Percentiles rank a stretch among this genome's conserved stretches.
phyloP scores from a whole-genome alignment of 2,888 invertebrate genomes.

The Chalcosyrphus nemorum region DNA sequence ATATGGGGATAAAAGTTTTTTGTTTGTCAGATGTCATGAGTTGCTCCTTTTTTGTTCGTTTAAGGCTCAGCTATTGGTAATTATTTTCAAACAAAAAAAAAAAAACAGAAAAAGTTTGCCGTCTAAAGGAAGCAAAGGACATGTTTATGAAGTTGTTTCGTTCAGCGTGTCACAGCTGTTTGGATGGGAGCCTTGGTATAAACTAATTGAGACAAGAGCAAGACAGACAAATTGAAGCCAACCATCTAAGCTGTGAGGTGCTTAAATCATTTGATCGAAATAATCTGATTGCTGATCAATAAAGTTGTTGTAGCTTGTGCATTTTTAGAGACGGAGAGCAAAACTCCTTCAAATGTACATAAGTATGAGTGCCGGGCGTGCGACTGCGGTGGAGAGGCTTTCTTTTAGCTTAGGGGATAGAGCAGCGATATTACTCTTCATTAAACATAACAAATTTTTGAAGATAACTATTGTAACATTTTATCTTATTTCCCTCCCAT shows the following conservation, averaged over 20 bases:
- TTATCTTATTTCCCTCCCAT: too few species aligned
- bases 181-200: slow-evolving; percentile 6
- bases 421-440: too few species aligned
- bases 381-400: too few species aligned
- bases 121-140: neutral
- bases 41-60: slow-evolving; percentile 20
- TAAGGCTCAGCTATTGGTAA: slow-evolving; percentile 41
- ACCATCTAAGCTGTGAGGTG: neutral
- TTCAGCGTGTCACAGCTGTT: slow-evolving; percentile 41
- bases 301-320: too few species aligned
- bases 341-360: too few species aligned
- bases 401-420: too few species aligned
- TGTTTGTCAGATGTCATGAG: slow-evolving; percentile 59
- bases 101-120: slow-evolving; percentile 18
- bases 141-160: slow-evolving; percentile 54
- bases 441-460: too few species aligned
- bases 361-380: too few species aligned
- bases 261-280: too few species aligned
- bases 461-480: too few species aligned
- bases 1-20: slow-evolving; percentile 62
- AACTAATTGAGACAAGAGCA: slow-evolving; percentile 19
- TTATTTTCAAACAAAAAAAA: slow-evolving; percentile 43
- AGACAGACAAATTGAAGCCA: neutral
- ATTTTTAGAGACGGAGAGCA: too few species aligned
- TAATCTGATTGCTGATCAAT: too few species aligned